A percentile compares a stretch with the other conserved stretches of the same genome.
phyloP scores from a whole-genome alignment of 1,140 invertebrate species.

The Centruroides vittatus region DNA sequence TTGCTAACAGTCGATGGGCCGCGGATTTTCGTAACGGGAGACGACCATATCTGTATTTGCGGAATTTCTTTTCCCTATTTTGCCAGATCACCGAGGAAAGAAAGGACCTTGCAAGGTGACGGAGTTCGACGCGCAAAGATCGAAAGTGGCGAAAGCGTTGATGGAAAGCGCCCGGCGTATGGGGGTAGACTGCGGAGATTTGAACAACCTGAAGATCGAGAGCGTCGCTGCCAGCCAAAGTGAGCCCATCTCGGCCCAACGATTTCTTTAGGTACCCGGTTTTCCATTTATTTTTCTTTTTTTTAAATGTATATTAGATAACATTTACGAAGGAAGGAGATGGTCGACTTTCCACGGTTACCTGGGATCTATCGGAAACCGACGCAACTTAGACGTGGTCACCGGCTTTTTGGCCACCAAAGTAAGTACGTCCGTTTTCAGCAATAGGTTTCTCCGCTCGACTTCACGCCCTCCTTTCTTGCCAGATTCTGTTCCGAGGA shows the following conservation, averaged over 20 bases:
- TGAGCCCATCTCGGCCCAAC: background rate
- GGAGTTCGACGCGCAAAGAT: background rate
- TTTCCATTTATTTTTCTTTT: too few species aligned
- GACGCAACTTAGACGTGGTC: background rate
- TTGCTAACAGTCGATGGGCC: too few species aligned
- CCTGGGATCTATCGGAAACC: too few species aligned
- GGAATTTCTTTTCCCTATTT: background rate
- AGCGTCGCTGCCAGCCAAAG: constrained; percentile 8
- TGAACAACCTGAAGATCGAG: constrained; percentile 3
- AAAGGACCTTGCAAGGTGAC: constrained; percentile 1
- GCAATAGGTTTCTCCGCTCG: too few species aligned
- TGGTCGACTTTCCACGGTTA: too few species aligned
- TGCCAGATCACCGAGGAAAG: constrained; percentile 1
- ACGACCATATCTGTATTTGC: too few species aligned
- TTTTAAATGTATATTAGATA: too few species aligned
- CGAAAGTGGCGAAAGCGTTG: constrained; percentile 1
- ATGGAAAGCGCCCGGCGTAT: background rate
- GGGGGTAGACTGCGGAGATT: constrained; percentile 4
- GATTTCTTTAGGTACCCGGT: too few species aligned
- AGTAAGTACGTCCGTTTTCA: background rate
- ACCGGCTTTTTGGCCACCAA: background rate
- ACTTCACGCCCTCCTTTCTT: too few species aligned
- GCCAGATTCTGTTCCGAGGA: background rate
- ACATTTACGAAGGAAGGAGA: too few species aligned
- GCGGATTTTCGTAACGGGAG: too few species aligned